phyloP scores from a whole-genome alignment of 2,113 vertebrate genomes.

The Platysternon megacephalum region DNA sequence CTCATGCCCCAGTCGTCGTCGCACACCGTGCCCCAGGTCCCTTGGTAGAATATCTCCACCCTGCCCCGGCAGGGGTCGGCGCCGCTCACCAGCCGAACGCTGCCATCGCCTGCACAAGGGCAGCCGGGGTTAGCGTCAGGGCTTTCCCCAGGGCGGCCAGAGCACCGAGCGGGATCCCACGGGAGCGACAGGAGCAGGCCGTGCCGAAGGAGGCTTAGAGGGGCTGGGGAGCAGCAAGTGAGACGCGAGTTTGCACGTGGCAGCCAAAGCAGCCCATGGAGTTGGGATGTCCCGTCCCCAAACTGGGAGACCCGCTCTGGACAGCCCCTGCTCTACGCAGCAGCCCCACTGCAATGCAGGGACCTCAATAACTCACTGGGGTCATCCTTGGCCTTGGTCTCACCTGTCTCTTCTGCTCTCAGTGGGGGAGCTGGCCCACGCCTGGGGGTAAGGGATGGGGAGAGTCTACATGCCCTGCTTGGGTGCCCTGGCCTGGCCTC shows the following conservation, averaged over 20 bases:
- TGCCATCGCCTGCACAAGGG: constrained; percentile 84
- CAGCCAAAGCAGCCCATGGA: accelerated
- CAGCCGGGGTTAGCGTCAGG: accelerated
- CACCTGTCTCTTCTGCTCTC: neutral
- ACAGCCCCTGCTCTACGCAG: accelerated
- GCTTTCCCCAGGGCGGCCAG: neutral
- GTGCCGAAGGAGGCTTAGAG: neutral
- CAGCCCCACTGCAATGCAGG: accelerated
- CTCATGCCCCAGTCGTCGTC: constrained; percentile 92
- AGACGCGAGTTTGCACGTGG: accelerated
- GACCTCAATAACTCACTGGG: neutral
- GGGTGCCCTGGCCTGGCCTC: neutral
- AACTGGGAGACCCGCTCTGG: accelerated
- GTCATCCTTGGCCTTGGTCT: accelerated
- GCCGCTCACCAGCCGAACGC: constrained; percentile 86
- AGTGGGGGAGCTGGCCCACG: neutral
- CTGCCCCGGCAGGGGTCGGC: constrained; percentile 86
- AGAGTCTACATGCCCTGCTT: neutral
- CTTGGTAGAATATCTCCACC: constrained; percentile 91
- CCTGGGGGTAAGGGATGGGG: accelerated
- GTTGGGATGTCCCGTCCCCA: accelerated
- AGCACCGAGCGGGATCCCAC: neutral
- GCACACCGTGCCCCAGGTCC: constrained; percentile 94
- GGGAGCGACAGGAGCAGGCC: neutral
- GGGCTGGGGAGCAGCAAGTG: neutral